These are phyloP conservation scores for Panthera tigris DNA, from an alignment of 2,113 vertebrate species.

Conservation along the genomic window DNA sequence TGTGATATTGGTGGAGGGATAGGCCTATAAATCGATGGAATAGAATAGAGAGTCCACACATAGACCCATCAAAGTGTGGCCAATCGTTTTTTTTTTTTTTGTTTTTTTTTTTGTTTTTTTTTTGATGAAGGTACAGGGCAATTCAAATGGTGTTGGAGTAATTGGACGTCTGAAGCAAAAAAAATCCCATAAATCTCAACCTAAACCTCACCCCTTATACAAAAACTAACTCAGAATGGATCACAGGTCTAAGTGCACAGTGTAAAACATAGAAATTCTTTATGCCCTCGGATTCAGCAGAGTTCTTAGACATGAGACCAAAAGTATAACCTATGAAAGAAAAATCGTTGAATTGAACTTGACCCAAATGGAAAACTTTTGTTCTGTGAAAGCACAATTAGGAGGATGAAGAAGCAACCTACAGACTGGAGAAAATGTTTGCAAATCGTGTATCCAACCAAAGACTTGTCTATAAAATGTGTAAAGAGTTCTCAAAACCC, in stretches of 20 bases:
- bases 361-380: slow-evolving; percentile 15
- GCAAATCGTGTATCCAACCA: background rate
- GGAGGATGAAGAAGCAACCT: slow-evolving; percentile 8
- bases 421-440: slow-evolving; percentile 22
- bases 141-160: background rate
- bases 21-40: background rate
- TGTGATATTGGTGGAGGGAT: background rate
- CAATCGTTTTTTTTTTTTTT: background rate
- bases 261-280: background rate
- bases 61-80: background rate
- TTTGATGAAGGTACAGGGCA: background rate
- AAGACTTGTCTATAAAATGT: background rate
- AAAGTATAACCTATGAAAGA: background rate
- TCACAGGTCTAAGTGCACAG: background rate
- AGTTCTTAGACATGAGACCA: background rate
- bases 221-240: slow-evolving; percentile 40
- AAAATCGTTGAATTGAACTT: background rate
- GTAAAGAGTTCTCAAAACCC: slow-evolving; percentile 16
- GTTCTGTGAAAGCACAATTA: background rate
- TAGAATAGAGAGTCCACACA: background rate
- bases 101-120: no score
- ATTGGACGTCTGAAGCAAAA: background rate
- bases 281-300: background rate
- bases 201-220: slow-evolving; percentile 14
- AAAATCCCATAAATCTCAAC: background rate